Base-by-base conservation (phyloP, 35 echinoderm and acorn worm species). In the Diadema setosum region DNA sequence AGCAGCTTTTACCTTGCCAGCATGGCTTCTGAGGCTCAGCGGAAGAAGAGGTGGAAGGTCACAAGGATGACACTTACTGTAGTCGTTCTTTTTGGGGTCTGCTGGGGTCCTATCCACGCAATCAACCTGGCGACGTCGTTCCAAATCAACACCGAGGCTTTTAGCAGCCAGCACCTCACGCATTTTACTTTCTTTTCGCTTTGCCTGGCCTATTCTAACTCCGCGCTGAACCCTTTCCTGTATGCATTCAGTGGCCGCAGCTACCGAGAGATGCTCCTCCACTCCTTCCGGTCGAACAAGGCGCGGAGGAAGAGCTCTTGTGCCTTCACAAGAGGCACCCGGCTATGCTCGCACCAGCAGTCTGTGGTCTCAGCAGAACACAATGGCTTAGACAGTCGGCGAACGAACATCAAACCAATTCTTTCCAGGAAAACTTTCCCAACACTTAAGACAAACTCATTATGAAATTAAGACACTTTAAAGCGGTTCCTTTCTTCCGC, bases 51-150 rank as follows among this genome's bases (percentile, higher is more conserved):
- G 35, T 92, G 93, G 70, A 94, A 94, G 80, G 92, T 98, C 8
- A 98, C 96, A 18, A 84, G 92, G 20, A 98, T 98, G 96, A 94
- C 92, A 5, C 84, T 98, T n/a, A 57, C 94, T 5, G 96, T 98
- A 1, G 96, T 98, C 7, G 69, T 98, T 5, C 45, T 98, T 4
- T 98, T 98, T 49, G 96, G 91, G 0, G 78, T 98, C n/a, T 98
- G 91, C 33, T 98, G 96, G 96, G 92, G 96, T 26, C 96, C 96
- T 4, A 80, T 98, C 75, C 96, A 98, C 40, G 86, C 86, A 0
- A 86, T 98, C n/a, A 87, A 97, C 46, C 61, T 97, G 11, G 87
- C 91, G 8, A 46, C 63, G 48, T 87, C 85, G 83, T 82, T 86
- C 50, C 16, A 92, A 42, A 30, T 59, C 27, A 27, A 85, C 20